Evolutionary conservation across 1,140 invertebrate species (phyloP).

Genomic region (Oreohelix idahoensis): DNA sequence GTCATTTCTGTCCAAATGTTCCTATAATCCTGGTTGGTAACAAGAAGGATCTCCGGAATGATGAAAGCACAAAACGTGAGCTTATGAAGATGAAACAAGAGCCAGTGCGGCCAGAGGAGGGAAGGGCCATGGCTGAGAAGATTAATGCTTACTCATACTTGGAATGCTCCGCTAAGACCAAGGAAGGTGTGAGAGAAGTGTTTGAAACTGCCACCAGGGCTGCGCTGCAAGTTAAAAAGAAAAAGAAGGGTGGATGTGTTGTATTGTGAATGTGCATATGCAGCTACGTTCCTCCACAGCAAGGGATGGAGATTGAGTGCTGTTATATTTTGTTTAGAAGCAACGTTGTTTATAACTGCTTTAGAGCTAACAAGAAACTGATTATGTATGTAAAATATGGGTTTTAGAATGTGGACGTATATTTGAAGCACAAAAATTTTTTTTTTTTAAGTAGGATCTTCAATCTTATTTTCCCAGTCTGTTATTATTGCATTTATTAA

Average conservation of each 20-base stretch:
- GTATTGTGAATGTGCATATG: conserved; percentile 45
- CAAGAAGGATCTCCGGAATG: conserved; percentile 86
- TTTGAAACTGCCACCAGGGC: conserved; percentile 99
- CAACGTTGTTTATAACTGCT: conserved; percentile 7
- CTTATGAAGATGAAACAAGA: conserved; percentile 99
- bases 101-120: conserved; percentile 97
- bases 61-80: conserved; percentile 96
- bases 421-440: background rate
- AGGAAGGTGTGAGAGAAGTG: conserved; percentile 98
- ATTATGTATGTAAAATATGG: background rate
- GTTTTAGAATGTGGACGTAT: background rate
- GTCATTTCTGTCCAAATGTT: conserved; percentile 73
- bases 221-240: conserved; percentile 87
- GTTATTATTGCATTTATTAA: background rate
- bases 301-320: background rate
- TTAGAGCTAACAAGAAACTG: background rate
- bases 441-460: background rate
- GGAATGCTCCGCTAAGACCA: conserved; percentile 99
- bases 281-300: background rate
- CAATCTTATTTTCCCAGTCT: background rate
- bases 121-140: conserved; percentile 98
- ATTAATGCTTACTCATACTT: conserved; percentile 98
- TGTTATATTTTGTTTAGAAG: conserved; percentile 3
- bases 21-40: conserved; percentile 74
- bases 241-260: conserved; percentile 62